These are phyloP conservation scores for Pristionchus fissidentatus DNA, from an alignment of 2,888 invertebrate species.

Conservation along the genomic window DNA sequence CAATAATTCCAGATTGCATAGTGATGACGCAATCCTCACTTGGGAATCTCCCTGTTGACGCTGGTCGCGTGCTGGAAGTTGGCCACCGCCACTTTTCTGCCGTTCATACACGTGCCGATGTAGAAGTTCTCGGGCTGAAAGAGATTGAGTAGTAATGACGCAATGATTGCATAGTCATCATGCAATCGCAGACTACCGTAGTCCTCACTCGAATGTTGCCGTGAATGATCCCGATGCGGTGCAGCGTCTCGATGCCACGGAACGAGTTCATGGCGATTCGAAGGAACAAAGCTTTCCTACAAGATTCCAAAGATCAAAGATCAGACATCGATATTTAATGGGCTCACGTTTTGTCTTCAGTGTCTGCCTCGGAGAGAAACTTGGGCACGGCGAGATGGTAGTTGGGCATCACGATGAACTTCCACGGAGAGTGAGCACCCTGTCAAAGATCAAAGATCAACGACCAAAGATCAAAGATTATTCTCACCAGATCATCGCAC, in stretches of 20 bases:
- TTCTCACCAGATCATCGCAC: constrained; percentile 12
- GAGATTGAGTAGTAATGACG: too few relatives aligned
- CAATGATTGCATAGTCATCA: too few relatives aligned
- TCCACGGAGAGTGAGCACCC: constrained; percentile 26
- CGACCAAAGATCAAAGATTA: background rate
- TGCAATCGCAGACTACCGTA: background rate
- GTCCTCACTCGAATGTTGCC: constrained; percentile 16
- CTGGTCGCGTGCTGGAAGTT: constrained; percentile 5
- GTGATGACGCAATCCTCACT: background rate
- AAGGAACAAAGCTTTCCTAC: background rate
- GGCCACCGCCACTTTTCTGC: background rate
- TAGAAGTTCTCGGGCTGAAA: constrained; percentile 11
- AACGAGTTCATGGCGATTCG: constrained; percentile 1
- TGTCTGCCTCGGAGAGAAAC: background rate
- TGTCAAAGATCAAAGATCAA: background rate
- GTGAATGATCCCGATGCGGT: constrained; percentile 12
- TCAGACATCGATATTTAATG: background rate
- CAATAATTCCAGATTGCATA: too few relatives aligned
- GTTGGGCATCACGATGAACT: background rate
- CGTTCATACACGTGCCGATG: background rate
- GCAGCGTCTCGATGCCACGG: constrained; percentile 5
- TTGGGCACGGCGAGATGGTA: background rate
- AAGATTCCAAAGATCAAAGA: background rate
- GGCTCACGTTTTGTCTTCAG: background rate
- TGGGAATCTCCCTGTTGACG: constrained; percentile 2